Percentiles rank a stretch among this genome's conserved stretches.
These are phyloP conservation scores for Leucoraja ocellata DNA, from an alignment of 2,797 vertebrate genomes.

Conservation along the genomic window DNA sequence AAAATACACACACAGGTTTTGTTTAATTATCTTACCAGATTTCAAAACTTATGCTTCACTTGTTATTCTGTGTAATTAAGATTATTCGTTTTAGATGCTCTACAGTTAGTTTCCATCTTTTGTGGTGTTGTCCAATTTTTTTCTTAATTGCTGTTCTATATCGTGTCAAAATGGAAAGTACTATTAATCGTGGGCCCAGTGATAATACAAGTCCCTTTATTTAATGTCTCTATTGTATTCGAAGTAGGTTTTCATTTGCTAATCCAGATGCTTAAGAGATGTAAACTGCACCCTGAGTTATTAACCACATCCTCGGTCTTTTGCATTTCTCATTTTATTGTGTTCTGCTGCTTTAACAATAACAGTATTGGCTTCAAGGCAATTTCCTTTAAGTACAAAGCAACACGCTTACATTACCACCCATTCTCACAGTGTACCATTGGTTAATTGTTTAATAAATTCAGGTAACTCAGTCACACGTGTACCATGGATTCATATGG, in stretches of 20 bases:
- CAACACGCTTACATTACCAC: not conserved
- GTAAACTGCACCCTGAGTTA: not conserved
- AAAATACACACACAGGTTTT: not conserved
- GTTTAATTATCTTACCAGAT: not conserved
- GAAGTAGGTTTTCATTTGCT: not conserved
- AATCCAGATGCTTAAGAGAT: not conserved
- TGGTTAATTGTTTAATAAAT: not conserved
- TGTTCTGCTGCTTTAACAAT: not conserved
- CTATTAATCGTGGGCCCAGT: not conserved
- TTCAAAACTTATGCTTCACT: not conserved
- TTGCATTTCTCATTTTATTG: not conserved
- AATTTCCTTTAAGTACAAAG: not conserved
- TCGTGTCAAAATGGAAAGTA: not conserved
- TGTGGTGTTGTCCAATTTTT: not conserved
- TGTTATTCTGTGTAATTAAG: not conserved
- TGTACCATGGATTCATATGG: not conserved
- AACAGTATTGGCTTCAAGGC: not conserved
- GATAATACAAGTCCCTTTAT: not conserved
- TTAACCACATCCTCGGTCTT: not conserved
- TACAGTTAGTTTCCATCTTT: not conserved
- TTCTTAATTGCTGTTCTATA: not conserved
- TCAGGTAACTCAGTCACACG: not conserved
- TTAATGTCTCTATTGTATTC: not conserved
- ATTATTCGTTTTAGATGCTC: not conserved
- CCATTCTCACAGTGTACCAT: not conserved